Evolutionary conservation across 2,797 vertebrate genomes (phyloP).

Genomic region (Cercopithecus neglectus): DNA sequence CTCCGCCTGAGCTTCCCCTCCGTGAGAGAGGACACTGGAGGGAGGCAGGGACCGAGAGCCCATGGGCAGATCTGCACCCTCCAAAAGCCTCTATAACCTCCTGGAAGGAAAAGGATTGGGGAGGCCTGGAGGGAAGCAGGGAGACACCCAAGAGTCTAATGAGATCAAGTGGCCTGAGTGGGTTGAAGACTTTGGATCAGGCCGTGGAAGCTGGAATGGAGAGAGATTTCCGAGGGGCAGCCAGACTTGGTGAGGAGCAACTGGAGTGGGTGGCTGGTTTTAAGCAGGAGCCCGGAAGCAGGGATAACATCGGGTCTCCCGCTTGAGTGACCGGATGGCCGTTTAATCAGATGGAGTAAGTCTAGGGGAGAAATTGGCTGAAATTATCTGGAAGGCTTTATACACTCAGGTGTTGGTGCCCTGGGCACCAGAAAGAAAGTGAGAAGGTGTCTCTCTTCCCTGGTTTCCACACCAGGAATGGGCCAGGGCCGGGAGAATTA

Average conservation of each 20-base stretch:
- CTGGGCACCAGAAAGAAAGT: not conserved
- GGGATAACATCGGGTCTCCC: not conserved
- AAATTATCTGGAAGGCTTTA: not conserved
- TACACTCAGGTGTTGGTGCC: not conserved
- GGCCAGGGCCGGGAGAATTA: no score
- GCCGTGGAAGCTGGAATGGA: not conserved
- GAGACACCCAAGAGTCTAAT: not conserved
- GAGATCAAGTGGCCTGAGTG: not conserved
- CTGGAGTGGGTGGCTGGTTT: not conserved
- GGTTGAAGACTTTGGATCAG: not conserved
- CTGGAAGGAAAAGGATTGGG: not conserved
- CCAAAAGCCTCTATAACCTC: not conserved
- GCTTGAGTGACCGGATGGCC: not conserved
- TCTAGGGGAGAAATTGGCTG: not conserved
- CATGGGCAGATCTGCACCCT: not conserved
- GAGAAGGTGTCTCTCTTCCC: not conserved
- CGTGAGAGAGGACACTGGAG: not conserved
- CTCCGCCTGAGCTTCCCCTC: not conserved
- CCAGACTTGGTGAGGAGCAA: not conserved
- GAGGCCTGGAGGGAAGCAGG: not conserved
- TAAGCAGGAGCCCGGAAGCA: not conserved
- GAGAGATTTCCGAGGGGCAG: not conserved
- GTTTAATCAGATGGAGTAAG: not conserved
- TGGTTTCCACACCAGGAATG: not conserved
- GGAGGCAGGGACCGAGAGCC: rapidly evolving